A percentile compares a stretch with the other conserved stretches of the same genome.
These are phyloP conservation scores for Isaurus tuberculatus DNA, from an alignment of 92 coral and sea anemone genomes.

Conservation along the genomic window DNA sequence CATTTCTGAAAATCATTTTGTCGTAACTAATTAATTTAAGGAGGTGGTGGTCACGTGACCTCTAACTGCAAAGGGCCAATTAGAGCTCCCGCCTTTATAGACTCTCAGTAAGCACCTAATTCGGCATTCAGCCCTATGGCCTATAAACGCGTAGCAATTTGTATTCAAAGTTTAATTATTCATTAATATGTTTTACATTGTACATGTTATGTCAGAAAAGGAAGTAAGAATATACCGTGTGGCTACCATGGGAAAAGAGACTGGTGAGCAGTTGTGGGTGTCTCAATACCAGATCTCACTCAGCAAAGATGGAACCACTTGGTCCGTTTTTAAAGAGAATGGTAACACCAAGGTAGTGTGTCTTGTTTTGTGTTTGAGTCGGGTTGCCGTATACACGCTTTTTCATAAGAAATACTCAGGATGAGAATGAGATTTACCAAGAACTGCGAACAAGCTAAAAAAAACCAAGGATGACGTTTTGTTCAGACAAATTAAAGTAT, in stretches of 20 bases:
- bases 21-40: too few relatives aligned
- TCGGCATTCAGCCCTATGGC: too few relatives aligned
- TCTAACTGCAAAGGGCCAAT: too few relatives aligned
- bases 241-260: constrained; percentile 27
- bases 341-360: constrained; percentile 20
- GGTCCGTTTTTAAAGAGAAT: constrained; percentile 21
- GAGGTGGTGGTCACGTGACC: too few relatives aligned
- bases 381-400: neutral
- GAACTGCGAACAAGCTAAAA: too few relatives aligned
- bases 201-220: neutral
- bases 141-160: too few relatives aligned
- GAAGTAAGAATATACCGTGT: constrained; percentile 17
- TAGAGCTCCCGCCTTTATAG: too few relatives aligned
- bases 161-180: neutral
- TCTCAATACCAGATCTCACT: constrained; percentile 26
- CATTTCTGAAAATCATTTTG: too few relatives aligned
- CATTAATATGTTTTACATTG: neutral
- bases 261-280: constrained; percentile 37
- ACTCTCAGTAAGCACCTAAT: too few relatives aligned
- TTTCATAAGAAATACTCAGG: neutral
- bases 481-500: too few relatives aligned
- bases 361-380: neutral
- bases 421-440: too few relatives aligned
- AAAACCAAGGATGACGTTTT: too few relatives aligned
- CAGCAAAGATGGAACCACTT: constrained; percentile 30